Conservation (phyloP, 92 coral and sea anemone species). For the Ricordea florida region DNA sequence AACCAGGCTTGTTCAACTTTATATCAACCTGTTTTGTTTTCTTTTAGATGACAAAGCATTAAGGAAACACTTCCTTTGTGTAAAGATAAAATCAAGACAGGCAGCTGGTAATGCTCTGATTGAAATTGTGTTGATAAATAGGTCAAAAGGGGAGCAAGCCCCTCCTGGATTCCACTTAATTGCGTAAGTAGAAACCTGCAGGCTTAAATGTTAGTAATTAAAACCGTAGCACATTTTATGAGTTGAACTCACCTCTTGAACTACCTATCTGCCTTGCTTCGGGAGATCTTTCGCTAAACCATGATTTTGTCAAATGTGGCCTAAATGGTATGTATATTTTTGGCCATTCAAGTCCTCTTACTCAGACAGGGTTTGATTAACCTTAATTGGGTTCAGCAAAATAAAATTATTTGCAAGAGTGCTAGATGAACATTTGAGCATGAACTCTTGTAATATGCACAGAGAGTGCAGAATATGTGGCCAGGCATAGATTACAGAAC, state of each 20-base stretch:
- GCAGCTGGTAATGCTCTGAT: slow-evolving; percentile 69
- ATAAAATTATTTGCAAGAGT: too few relatives aligned
- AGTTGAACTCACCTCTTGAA: not conserved
- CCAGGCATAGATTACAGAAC: too few relatives aligned
- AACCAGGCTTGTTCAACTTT: not conserved
- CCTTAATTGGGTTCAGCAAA: too few relatives aligned
- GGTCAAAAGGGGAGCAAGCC: slow-evolving; percentile 78
- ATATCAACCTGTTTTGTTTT: not conserved
- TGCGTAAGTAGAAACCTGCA: slow-evolving; percentile 58
- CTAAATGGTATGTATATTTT: too few relatives aligned
- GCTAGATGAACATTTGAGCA: too few relatives aligned
- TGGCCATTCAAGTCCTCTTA: too few relatives aligned
- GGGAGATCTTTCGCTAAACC: too few relatives aligned
- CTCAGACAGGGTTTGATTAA: too few relatives aligned
- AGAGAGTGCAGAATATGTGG: too few relatives aligned
- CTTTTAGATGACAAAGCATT: slow-evolving; percentile 82
- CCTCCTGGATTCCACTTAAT: slow-evolving; percentile 85
- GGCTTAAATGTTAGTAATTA: not conserved
- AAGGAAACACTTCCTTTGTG: slow-evolving; percentile 79
- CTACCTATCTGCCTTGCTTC: too few relatives aligned
- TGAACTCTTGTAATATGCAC: too few relatives aligned
- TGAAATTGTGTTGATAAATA: slow-evolving; percentile 85
- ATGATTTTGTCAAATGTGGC: too few relatives aligned
- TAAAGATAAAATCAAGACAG: slow-evolving; percentile 67
- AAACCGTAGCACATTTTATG: not conserved